Evolutionary conservation across 2,797 vertebrate genomes (phyloP), one percentile per base, ranked within the genome.

Genomic region (Antrozous pallidus): DNA sequence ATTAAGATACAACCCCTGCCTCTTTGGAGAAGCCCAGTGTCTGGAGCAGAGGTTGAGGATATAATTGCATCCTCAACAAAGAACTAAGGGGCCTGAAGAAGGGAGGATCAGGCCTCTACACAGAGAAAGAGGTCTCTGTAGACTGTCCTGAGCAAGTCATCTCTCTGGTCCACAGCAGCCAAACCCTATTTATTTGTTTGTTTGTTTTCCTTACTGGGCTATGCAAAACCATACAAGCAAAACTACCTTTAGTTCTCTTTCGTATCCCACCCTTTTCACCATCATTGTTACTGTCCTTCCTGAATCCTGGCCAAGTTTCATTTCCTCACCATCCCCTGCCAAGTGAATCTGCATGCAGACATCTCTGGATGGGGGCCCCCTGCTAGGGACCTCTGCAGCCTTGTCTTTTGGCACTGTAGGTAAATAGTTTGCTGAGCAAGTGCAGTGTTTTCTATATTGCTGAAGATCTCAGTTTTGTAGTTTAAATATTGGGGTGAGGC

Each of bases 281-380:
- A 9, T 45, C 58, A 20, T 61, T 31, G n/a, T 47, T 36, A 77
- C 0, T 54, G 1, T 74, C 26, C 36, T 65, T 86, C 45, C 26
- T 69, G 56, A 82, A 47, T 94, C 47, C 17, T 79, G 65, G 87
- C 61, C 80, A 85, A 49, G 58, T 86, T 95, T 65, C 28, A 70
- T 78, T 91, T 93, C 77, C 61, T 28, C 42, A 22, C 18, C 69
- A 38, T 2, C 28, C 11, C 12, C 63, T 87, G 61, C 82, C 14
- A 42, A 75, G 28, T 22, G 56, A 67, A n/a, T 70, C 77, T 80
- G 81, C 38, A 6, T 16, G 28, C 12, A 51, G 24, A 70, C 49
- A 8, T 77, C 61, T 28, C 33, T 38, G 83, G 65, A 28, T 31
- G 42, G 38, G 31, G 73, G 49, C 22, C 49, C 77, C 75, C 17